Evolutionary conservation across 2,797 vertebrate genomes (phyloP), one percentile per base, ranked within the genome.

Genomic region (Molossus alvarezi): DNA sequence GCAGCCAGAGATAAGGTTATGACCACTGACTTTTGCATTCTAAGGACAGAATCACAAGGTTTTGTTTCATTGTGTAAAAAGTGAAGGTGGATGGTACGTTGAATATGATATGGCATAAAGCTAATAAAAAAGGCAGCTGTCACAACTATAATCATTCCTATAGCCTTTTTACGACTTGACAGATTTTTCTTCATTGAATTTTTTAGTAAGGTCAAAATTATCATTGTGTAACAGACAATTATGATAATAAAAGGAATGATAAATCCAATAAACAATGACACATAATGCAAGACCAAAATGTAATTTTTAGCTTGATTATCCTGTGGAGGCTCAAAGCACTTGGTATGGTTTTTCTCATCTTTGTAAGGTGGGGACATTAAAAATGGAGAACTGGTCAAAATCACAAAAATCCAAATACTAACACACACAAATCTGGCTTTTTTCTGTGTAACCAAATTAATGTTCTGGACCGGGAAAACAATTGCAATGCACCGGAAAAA

Each of bases 401-500:
- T 99, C 82, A 99, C 99, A 5, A 99, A 99, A 69, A 99, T 76
- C 99, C 99, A 99, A 97, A 99, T 98, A 64, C 97, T 96, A 0
- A 86, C 0, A 2, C 99, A 99, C n/a, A 99, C 98, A 0, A 99
- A 84, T 4, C 98, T 99, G 0, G 99, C 99, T 53, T 99, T 99
- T 93, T 91, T 98, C 96, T 98, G 98, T 0, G 99, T 99, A 62
- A 99, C 98, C 95, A 99, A 93, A 11, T 95, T 98, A 77, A 99
- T 97, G 97, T 99, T 99, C 97, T 98, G 98, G 65, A 99, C 99
- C 0, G 99, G 99, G 94, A 99, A 99, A 57, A 99, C 99, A 0
- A 99, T 99, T 95, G 99, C 99, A 25, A 99, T 83, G 97, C 99
- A 99, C 2, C 99, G 99, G 1, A 99, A 99, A 97, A 99, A 97